These are phyloP conservation scores for Eilema caniola DNA, from an alignment of 2,888 invertebrate genomes.

Conservation along the genomic window DNA sequence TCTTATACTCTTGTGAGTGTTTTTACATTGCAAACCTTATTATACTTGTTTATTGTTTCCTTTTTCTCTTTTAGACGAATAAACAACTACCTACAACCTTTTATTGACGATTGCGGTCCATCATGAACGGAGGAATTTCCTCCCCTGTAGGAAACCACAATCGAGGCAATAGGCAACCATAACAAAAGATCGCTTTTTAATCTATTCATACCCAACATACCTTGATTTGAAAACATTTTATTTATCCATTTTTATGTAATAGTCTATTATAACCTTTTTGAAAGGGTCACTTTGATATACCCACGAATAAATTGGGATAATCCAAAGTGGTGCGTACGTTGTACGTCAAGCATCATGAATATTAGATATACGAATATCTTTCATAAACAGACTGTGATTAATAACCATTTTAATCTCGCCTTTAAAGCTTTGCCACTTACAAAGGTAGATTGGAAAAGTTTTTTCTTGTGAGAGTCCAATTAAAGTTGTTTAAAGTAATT, in stretches of 20 bases:
- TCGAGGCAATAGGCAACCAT: not conserved
- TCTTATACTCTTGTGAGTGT: no score
- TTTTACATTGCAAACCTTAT: not conserved
- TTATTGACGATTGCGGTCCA: not conserved
- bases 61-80: not conserved
- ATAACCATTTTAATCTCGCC: conserved; percentile 73
- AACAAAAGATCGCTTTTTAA: not conserved
- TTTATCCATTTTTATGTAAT: conserved; percentile 1
- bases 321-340: conserved; percentile 36
- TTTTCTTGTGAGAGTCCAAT: conserved; percentile 82
- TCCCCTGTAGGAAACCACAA: not conserved
- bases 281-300: conserved; percentile 19
- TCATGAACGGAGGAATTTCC: not conserved
- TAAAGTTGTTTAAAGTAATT: conserved; percentile 84
- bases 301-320: conserved; percentile 27
- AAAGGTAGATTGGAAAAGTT: conserved; percentile 85
- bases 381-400: conserved; percentile 63
- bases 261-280: conserved; percentile 9
- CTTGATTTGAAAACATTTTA: conserved; percentile 5
- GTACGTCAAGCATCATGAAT: conserved; percentile 41
- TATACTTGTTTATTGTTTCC: not conserved
- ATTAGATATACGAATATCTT: conserved; percentile 46
- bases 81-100: not conserved
- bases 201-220: conserved; percentile 2
- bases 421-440: conserved; percentile 74